Percentiles rank a stretch among this genome's conserved stretches.
These are phyloP conservation scores for Drosophila affinis DNA, from an alignment of 2,888 invertebrate species.

Conservation along the genomic window DNA sequence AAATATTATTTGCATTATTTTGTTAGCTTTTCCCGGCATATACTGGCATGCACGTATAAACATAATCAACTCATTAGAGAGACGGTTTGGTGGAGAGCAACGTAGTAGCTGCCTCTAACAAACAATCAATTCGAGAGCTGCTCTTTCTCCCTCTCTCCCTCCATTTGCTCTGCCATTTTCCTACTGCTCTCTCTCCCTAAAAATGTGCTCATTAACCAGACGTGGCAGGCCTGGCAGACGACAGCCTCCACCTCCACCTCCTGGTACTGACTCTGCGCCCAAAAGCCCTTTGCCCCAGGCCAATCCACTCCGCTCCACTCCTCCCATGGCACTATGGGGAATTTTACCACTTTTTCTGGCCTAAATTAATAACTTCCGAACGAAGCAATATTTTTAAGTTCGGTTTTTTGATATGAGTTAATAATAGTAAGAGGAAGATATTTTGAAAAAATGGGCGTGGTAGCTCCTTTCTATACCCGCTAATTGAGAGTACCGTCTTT, in stretches of 20 bases:
- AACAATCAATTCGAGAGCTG: neutral
- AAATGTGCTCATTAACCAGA: constrained; percentile 52
- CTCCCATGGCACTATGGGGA: neutral
- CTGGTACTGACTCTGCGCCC: neutral
- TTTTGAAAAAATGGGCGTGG: too few species aligned
- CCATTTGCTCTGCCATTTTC: neutral
- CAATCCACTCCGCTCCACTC: neutral
- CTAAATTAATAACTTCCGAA: too few species aligned
- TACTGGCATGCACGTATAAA: neutral
- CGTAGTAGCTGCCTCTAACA: neutral
- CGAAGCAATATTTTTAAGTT: too few species aligned
- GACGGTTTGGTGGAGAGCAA: neutral
- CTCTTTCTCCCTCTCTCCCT: neutral
- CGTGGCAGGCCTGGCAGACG: constrained; percentile 48
- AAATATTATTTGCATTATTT: neutral
- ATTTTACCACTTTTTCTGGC: too few species aligned
- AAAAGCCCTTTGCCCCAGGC: neutral
- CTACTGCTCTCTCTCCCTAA: constrained; percentile 7
- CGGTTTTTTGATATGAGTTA: too few species aligned
- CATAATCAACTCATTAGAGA: neutral
- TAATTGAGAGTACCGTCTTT: too few species aligned
- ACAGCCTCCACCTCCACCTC: constrained; percentile 14
- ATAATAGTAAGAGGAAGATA: too few species aligned
- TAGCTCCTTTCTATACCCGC: too few species aligned
- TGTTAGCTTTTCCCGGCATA: neutral